These are phyloP conservation scores for Knipowitschia caucasica DNA, from an alignment of 2,797 vertebrate species.

Conservation along the genomic window DNA sequence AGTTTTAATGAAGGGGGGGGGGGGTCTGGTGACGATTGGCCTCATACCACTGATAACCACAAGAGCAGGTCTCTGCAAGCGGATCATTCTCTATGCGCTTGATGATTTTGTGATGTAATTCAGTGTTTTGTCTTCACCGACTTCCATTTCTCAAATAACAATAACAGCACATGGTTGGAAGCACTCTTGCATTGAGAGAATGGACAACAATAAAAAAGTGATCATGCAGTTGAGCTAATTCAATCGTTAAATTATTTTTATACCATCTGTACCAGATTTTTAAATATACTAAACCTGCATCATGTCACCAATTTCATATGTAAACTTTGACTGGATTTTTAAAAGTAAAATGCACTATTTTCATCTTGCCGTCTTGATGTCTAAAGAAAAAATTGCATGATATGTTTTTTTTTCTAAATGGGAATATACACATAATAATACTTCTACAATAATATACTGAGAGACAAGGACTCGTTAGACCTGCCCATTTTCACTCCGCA, in stretches of 20 bases:
- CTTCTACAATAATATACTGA: too few relatives aligned
- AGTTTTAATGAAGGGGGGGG: neutral
- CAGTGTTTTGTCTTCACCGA: neutral
- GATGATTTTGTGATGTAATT: conserved; percentile 1
- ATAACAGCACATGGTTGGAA: neutral
- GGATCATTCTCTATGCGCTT: neutral
- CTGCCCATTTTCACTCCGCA: too few relatives aligned
- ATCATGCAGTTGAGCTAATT: neutral
- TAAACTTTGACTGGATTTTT: too few relatives aligned
- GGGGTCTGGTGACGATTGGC: neutral
- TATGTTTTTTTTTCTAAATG: too few relatives aligned
- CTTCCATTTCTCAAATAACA: neutral
- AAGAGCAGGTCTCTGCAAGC: neutral
- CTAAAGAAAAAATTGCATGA: too few relatives aligned
- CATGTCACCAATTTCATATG: too few relatives aligned
- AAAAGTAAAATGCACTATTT: too few relatives aligned
- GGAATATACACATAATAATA: too few relatives aligned
- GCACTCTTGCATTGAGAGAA: neutral
- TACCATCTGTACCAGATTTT: too few relatives aligned
- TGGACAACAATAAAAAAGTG: neutral
- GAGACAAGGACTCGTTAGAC: too few relatives aligned
- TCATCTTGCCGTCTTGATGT: too few relatives aligned
- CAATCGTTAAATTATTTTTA: neutral
- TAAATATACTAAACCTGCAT: too few relatives aligned
- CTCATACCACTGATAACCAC: neutral